Evolutionary conservation across 92 coral and sea anemone genomes (phyloP), one percentile per base, ranked within the genome.

Genomic region (Parazoanthus atlanticus): DNA sequence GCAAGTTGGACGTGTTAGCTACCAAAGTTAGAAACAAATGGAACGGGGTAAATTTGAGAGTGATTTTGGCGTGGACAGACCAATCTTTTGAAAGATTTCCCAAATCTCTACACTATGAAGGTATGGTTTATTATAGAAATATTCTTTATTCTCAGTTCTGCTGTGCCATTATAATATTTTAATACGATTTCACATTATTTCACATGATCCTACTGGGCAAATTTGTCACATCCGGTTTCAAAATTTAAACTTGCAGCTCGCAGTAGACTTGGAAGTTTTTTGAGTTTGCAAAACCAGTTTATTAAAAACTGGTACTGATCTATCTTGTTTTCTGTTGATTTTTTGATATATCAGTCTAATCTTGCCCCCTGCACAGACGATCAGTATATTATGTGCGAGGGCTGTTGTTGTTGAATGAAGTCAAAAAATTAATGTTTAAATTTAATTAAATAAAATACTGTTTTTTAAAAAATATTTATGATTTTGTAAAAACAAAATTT

Each of bases 91-190:
- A 87, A 0, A 72, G 81, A 6, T 81, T 89, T 21, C 90, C 90
- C 3, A 91, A 83, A 3, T 96, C 97, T 8, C 95, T 97, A 1
- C 98, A 97, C 73, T 97, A 95, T 70, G 99, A 97, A 96, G 99
- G 99, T 97, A 85, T 21, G 89, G 19, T 52, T 52, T 52, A 15
- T 52, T 3, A 12, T 52, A 13, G 21, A 46, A 43, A 46, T 11
- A 10, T 46, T 6, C 1, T 46, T 11, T 80, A 7, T 76, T 76
- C 70, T 31, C 15, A 77, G 16, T 15, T 33, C 19, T 32, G 15
- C 29, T 29, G 56, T 13, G 58, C 58, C 58, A 52, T 3, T 52
- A 12, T 52, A 46, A 46, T 46, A 46, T 46, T 4, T 46, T 0
- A 52, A 52, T 52, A 52, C 58, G 21, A 52, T 52, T 52, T 13